phyloP scores from a whole-genome alignment of 2,113 vertebrate species.

The Erinaceus europaeus region DNA sequence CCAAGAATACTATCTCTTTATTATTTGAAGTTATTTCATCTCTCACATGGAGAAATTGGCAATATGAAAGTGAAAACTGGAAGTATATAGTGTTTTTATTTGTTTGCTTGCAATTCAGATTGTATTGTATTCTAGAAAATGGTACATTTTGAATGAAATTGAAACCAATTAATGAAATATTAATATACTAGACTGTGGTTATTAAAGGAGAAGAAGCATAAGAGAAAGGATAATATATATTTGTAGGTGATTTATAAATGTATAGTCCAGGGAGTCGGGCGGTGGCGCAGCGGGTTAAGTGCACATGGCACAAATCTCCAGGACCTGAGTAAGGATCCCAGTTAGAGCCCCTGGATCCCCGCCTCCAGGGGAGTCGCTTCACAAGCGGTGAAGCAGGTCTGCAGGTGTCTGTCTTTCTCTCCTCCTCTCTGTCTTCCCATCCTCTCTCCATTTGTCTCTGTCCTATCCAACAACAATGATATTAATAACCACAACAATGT shows the following conservation, averaged over 20 bases:
- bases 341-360: no score
- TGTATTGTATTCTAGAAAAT: background rate
- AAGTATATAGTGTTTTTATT: background rate
- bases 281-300: no score
- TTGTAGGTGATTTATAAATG: background rate
- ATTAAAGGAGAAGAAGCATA: background rate
- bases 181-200: background rate
- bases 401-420: no score
- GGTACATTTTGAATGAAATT: background rate
- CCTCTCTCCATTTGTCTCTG: no score
- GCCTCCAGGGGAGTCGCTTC: no score
- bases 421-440: no score
- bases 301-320: no score
- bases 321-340: no score
- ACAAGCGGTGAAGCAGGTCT: no score
- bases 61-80: background rate
- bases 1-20: background rate
- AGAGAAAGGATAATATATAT: background rate
- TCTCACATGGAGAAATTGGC: background rate
- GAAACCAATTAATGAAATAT: background rate
- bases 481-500: no score
- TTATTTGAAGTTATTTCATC: background rate
- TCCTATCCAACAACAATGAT: no score
- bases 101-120: background rate
- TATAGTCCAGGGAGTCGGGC: no score